phyloP scores from a whole-genome alignment of 1,140 invertebrate species.

The Ceratina japonica region DNA sequence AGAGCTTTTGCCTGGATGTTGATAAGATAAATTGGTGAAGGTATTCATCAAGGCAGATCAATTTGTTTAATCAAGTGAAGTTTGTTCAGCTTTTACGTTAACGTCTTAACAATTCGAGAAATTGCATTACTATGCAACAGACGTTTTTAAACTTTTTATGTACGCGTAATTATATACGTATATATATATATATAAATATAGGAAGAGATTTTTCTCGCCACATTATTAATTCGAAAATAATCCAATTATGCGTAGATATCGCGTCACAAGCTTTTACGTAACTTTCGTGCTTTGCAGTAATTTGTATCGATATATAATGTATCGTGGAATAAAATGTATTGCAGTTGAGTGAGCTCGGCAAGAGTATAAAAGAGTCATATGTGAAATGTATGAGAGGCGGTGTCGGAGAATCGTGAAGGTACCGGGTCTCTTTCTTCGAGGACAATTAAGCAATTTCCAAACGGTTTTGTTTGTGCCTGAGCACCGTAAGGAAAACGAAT shows the following conservation, averaged over 20 bases:
- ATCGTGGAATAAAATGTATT: slow-evolving; percentile 29
- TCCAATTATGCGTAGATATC: not conserved
- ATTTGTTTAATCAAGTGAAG: not conserved
- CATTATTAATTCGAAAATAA: not conserved
- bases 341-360: not conserved
- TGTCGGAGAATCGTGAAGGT: slow-evolving; percentile 41
- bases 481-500: slow-evolving; percentile 27
- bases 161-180: slow-evolving; percentile 5
- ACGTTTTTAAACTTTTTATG: not conserved
- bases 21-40: not conserved
- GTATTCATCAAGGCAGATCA: not conserved
- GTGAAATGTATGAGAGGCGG: not conserved
- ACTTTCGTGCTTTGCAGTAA: slow-evolving; percentile 24
- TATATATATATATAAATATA: not conserved
- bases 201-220: not conserved
- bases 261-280: slow-evolving; percentile 25
- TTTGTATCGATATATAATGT: slow-evolving; percentile 21
- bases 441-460: slow-evolving; percentile 28
- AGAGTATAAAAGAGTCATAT: not conserved
- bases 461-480: slow-evolving; percentile 36
- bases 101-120: not conserved
- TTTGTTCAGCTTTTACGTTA: slow-evolving; percentile 4
- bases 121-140: not conserved
- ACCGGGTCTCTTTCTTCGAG: slow-evolving; percentile 56
- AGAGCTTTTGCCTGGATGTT: slow-evolving; percentile 46